Base-by-base conservation (phyloP, 2,888 invertebrate genomes). In the Drosophila hamatofila region DNA sequence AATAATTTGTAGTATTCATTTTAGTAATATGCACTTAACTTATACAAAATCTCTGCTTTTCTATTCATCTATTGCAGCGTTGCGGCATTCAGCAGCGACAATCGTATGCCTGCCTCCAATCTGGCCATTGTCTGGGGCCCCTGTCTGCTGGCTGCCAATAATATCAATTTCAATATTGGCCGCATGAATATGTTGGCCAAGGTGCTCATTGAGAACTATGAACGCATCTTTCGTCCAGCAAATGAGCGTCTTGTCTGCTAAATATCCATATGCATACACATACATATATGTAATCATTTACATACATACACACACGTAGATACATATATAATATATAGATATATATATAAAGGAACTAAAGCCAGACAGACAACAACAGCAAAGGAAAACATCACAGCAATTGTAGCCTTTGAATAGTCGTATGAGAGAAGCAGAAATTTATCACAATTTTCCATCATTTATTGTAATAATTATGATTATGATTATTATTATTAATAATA, bases 91-190 rank as follows among this genome's bases (percentile, higher is more conserved):
- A 90, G 91, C 74, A 71, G 76, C 21, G 90, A 90, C 55, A 93
- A 93, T 85, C 91, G 93, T 18, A 93, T 93, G 93, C 92, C 92
- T 54, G 92, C 93, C 62, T 92, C 92, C n/a, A 93, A 93, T 79
- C 65, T 93, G 79, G 93, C 93, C 44, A 93, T 93, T 56, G 92
- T 93, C 21, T 93, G 93, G 93, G 93, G 93, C 9, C 92, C 93
- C 6, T 93, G 93, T 44, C 78, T 93, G 51, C 78, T 93, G 60
- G 90, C 92, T 8, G 89, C 89, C 33, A 92, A 92, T 52, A 91
- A 91, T 37, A 90, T 90, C 25, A 86, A 87, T 42, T 90, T 91
- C 59, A 92, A 93, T 59, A 92, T 93, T 58, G 92, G 90, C 0
- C 91, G 92, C 48, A 92, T 92, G 90, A 93, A 93, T 72, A 92